Conservation (phyloP, 2,888 invertebrate genomes). For the Pristionchus maxplancki region DNA sequence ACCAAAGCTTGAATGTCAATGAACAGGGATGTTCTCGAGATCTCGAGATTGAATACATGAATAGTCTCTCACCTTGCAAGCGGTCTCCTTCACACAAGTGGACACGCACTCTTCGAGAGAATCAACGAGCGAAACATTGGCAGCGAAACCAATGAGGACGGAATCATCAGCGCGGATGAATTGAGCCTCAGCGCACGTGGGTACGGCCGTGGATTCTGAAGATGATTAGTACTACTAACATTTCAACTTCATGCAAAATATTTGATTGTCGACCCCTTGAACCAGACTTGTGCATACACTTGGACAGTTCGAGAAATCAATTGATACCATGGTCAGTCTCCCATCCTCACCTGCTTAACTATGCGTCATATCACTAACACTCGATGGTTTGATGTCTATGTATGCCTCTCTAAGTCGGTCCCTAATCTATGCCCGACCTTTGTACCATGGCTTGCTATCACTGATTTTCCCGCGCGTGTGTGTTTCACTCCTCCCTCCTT, state of each 20-base stretch:
- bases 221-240: not conserved
- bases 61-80: constrained; percentile 71
- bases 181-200: constrained; percentile 66
- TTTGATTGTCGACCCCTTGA: too few species aligned
- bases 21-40: not conserved
- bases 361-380: not conserved
- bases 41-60: not conserved
- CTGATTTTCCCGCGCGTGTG: not conserved
- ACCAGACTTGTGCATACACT: too few species aligned
- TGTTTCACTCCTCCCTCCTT: not conserved
- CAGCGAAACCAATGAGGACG: constrained; percentile 74
- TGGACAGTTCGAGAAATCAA: not conserved
- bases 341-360: not conserved
- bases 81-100: constrained; percentile 69
- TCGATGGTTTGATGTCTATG: not conserved
- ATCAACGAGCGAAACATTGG: constrained; percentile 65
- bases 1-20: not conserved
- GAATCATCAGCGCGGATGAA: constrained; percentile 75
- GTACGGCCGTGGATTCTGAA: constrained; percentile 67
- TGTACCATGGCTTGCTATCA: not conserved
- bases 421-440: not conserved
- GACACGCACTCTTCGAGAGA: constrained; percentile 73
- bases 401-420: not conserved
- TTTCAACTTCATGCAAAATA: not conserved
- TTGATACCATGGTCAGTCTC: not conserved